A percentile compares a stretch with the other conserved stretches of the same genome.
Evolutionary conservation across 2,797 vertebrate genomes (phyloP).

Genomic region (Phataginus tricuspis): DNA sequence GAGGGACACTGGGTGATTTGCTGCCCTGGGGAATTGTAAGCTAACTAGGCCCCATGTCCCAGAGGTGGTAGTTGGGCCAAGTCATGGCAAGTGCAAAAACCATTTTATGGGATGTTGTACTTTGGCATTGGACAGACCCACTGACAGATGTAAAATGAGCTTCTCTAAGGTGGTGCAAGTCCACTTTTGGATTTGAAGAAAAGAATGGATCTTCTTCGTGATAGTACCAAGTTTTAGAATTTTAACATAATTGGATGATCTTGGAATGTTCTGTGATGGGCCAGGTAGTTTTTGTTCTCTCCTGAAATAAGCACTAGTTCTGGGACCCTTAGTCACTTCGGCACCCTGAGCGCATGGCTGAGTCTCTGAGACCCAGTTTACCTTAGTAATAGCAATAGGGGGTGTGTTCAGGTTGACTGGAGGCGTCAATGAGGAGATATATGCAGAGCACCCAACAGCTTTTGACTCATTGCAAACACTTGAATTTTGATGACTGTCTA

Average conservation of each 20-base stretch:
- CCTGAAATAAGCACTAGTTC: accelerated
- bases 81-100: background rate
- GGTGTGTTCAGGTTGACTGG: background rate
- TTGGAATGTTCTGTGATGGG: background rate
- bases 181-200: background rate
- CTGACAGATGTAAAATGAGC: background rate
- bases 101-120: background rate
- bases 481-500: background rate
- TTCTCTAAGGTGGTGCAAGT: background rate
- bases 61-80: background rate
- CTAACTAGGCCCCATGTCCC: background rate
- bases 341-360: background rate
- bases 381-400: too few relatives aligned
- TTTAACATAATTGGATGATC: background rate
- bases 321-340: background rate
- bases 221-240: background rate
- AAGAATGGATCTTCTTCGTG: background rate
- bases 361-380: background rate
- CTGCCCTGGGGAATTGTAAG: background rate
- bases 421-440: background rate
- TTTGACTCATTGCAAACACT: background rate
- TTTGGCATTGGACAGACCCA: accelerated
- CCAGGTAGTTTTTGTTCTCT: background rate
- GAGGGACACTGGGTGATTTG: background rate
- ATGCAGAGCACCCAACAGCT: background rate